Evolutionary conservation across 2,888 invertebrate genomes (phyloP).

Genomic region (Anthrax anthrax): DNA sequence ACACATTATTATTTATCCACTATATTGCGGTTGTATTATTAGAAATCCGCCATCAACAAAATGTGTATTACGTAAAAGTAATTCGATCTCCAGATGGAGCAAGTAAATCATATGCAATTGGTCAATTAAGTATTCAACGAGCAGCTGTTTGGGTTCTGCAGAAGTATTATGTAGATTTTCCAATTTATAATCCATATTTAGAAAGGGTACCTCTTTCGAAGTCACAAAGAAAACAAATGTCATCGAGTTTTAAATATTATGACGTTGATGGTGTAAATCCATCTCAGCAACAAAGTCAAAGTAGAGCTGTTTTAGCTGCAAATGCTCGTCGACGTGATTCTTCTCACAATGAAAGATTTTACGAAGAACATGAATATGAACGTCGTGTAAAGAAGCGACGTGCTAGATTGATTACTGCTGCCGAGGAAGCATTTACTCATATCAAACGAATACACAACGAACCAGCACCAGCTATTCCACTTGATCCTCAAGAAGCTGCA

Average conservation of each 20-base stretch:
- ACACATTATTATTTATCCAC: constrained; percentile 88
- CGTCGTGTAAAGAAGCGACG: constrained; percentile 78
- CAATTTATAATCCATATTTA: constrained; percentile 91
- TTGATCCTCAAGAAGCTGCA: constrained; percentile 93
- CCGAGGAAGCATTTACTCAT: constrained; percentile 97
- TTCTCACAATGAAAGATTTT: constrained; percentile 93
- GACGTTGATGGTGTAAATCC: constrained; percentile 79
- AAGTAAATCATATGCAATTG: constrained; percentile 73
- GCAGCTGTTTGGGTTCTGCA: constrained; percentile 91
- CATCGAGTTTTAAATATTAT: constrained; percentile 88
- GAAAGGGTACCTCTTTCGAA: constrained; percentile 81
- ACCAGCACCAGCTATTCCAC: constrained; percentile 62
- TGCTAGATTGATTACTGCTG: constrained; percentile 80
- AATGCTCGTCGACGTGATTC: constrained; percentile 74
- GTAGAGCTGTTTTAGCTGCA: constrained; percentile 53
- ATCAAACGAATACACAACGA: constrained; percentile 69
- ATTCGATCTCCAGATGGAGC: constrained; percentile 94
- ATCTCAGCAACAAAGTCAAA: constrained; percentile 54
- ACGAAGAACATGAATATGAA: constrained; percentile 96
- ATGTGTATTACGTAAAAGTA: constrained; percentile 77
- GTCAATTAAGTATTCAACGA: constrained; percentile 83
- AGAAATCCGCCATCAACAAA: constrained; percentile 83
- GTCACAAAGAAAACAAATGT: constrained; percentile 54
- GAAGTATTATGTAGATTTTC: constrained; percentile 90
- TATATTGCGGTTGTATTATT: constrained; percentile 86